Conservation (phyloP, 2,113 vertebrate species). For the Chelonoidis abingdonii region DNA sequence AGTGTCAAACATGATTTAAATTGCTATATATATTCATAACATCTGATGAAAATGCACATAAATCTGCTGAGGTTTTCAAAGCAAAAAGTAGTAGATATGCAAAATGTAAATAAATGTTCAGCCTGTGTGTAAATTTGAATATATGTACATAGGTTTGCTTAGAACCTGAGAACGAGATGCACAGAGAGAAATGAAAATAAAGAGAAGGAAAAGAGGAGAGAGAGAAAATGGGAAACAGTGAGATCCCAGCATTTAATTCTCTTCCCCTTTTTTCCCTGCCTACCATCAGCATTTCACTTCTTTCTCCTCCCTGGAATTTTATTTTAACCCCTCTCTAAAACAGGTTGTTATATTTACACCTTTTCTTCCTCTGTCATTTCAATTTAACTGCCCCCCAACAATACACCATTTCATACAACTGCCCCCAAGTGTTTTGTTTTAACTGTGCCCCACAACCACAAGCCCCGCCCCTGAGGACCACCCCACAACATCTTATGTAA, state of each 20-base stretch:
- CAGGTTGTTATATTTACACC: neutral
- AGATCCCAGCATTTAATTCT: neutral
- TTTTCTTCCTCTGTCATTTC: neutral
- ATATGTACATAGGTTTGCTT: neutral
- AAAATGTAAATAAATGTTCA: neutral
- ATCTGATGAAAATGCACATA: slow-evolving; percentile 49
- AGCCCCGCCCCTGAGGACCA: neutral
- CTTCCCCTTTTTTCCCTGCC: neutral
- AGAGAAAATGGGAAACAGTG: neutral
- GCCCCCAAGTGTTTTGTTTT: neutral
- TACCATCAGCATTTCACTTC: neutral
- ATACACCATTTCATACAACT: neutral
- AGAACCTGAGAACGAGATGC: neutral
- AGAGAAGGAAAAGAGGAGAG: neutral
- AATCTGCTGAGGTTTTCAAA: slow-evolving; percentile 30
- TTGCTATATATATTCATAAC: slow-evolving; percentile 56
- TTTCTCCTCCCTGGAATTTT: neutral
- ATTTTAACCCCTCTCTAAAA: neutral
- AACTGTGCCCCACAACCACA: neutral
- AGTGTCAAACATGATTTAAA: slow-evolving; percentile 71
- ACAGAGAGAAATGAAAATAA: neutral
- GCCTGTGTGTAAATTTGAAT: slow-evolving; percentile 8
- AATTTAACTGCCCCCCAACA: neutral
- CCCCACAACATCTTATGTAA: neutral
- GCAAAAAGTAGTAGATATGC: neutral